Base-by-base conservation (phyloP, 1,140 invertebrate species). In the Sweltsa coloradensis region DNA sequence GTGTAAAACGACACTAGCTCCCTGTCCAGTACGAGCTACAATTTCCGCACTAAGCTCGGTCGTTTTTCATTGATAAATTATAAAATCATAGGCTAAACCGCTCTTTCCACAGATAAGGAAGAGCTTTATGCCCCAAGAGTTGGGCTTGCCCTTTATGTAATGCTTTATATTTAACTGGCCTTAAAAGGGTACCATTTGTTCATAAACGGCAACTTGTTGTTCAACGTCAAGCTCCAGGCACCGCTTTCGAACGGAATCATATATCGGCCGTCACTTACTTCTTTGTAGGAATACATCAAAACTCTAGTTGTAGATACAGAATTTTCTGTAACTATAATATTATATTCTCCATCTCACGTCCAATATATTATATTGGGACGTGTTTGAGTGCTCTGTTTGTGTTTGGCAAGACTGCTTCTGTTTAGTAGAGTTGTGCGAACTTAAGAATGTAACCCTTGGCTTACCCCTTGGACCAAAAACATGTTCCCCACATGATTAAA, bases 191-290 rank as follows among this genome's bases (percentile, higher is more conserved):
- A 50, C 39, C 27, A 50, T 50, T 16, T 31, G 24, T 16, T 50
- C 44, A 19, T 49, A 41, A 5, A 49, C 44, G 34, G 29, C 45
- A 26, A 51, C 23, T 11, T 56, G 7, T 43, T 45, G 23, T 44
- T 56, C 55, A 23, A 54, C 11, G 29, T 36, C 21, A 3, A 54
- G 48, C 16, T 43, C 0, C n/a, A 11, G 9, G 29, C 34, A 49
- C 5, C 34, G n/a, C 26, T 47, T 50, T 26, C 14, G 4, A 42
- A 14, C 22, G 5, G 25, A 9, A 21, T 18, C 16, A 22, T 50
- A 40, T 23, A 25, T 21, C 18, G 54, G 50, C 48, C 52, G 43
- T 36, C 59, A 31, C 42, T 56, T 55, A 41, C 51, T n/a, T n/a
- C n/a, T n/a, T n/a, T n/a, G n/a, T n/a, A n/a, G n/a, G n/a, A n/a